Evolutionary conservation across 2,888 invertebrate genomes (phyloP).

Genomic region (Hypselothyrea guttata): DNA sequence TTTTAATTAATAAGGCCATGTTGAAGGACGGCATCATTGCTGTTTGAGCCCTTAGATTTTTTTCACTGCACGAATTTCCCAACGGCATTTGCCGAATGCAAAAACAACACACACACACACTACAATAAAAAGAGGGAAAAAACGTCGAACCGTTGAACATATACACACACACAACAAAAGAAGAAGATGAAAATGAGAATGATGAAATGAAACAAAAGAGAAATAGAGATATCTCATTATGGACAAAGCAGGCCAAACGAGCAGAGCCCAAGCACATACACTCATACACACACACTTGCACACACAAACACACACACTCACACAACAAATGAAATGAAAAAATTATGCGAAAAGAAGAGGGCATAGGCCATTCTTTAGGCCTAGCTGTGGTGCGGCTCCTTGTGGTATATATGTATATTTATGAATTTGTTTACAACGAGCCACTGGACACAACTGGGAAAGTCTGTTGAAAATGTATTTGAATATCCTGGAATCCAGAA

Average conservation of each 20-base stretch:
- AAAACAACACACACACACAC: slow-evolving; percentile 56
- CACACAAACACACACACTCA: slow-evolving; percentile 14
- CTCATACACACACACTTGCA: slow-evolving; percentile 17
- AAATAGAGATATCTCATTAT: slow-evolving; percentile 75
- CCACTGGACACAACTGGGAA: slow-evolving; percentile 41
- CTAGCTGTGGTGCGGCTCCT: slow-evolving; percentile 6
- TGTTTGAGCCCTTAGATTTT: slow-evolving; percentile 62
- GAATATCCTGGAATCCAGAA: slow-evolving; percentile 1
- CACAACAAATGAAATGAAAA: slow-evolving; percentile 64
- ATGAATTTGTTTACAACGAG: slow-evolving; percentile 70
- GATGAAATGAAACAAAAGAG: slow-evolving; percentile 72
- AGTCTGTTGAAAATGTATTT: slow-evolving; percentile 26
- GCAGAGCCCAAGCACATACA: slow-evolving; percentile 22
- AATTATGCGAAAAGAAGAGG: slow-evolving; percentile 56
- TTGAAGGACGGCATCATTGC: slow-evolving; percentile 55
- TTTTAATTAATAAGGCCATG: slow-evolving; percentile 69
- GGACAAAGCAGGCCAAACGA: slow-evolving; percentile 67
- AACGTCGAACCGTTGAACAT: slow-evolving; percentile 19
- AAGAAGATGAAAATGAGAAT: slow-evolving; percentile 34
- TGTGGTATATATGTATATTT: slow-evolving; percentile 34
- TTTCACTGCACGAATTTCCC: slow-evolving; percentile 66
- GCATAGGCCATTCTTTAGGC: slow-evolving; percentile 35
- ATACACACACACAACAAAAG: slow-evolving; percentile 8
- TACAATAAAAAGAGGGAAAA: slow-evolving; percentile 31
- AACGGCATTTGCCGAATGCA: slow-evolving; percentile 69